phyloP scores from a whole-genome alignment of 2,888 invertebrate genomes.

The Homarus gammarus region DNA sequence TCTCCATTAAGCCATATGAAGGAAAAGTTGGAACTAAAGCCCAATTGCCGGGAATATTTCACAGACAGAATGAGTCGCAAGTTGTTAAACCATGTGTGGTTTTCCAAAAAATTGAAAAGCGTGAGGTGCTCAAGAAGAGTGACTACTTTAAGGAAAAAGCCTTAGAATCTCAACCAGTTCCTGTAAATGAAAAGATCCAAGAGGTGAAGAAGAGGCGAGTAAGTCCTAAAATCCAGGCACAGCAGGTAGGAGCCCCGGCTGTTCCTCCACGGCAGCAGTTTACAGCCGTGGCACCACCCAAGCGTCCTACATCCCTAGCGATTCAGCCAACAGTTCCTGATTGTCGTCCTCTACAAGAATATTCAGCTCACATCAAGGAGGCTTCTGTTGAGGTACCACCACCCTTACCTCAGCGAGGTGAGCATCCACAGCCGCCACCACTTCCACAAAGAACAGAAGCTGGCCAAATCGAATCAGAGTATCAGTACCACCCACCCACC shows the following conservation, averaged over 20 bases:
- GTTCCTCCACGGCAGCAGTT: conserved; percentile 30
- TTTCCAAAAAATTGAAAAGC: conserved; percentile 57
- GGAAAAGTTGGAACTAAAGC: conserved; percentile 43
- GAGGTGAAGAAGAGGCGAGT: conserved; percentile 5
- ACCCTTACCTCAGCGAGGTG: conserved; percentile 69
- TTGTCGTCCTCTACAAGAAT: conserved; percentile 53
- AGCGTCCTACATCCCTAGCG: conserved; percentile 71
- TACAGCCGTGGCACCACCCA: conserved; percentile 3
- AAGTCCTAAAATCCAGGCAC: conserved; percentile 5
- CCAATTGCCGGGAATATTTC: conserved; percentile 55
- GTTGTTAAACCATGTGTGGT: conserved; percentile 41
- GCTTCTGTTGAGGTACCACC: conserved; percentile 32
- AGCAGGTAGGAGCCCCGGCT: background rate
- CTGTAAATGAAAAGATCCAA: background rate
- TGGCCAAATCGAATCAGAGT: background rate
- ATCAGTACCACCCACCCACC: conserved; percentile 34
- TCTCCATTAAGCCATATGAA: conserved; percentile 62
- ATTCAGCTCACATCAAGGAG: background rate
- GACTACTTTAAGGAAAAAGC: conserved; percentile 40
- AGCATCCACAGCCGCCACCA: conserved; percentile 65
- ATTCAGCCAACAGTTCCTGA: conserved; percentile 72
- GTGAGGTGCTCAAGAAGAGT: conserved; percentile 47
- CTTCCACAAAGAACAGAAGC: conserved; percentile 47
- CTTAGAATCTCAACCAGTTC: conserved; percentile 7
- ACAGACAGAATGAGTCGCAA: conserved; percentile 42